Conservation (phyloP, 2,113 vertebrate genomes). For the Sinocyclocheilus rhinocerous region DNA sequence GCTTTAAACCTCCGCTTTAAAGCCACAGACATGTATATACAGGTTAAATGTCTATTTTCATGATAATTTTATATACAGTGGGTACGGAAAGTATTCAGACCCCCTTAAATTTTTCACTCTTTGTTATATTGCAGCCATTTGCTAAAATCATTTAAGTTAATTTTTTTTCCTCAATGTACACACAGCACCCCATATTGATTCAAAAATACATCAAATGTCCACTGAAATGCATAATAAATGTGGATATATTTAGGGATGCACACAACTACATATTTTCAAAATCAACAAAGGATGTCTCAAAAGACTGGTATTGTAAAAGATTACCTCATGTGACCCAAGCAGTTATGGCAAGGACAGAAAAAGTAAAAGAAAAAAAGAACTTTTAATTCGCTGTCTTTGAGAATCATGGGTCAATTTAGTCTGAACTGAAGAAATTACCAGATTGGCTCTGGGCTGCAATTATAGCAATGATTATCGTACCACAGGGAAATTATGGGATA, state of each 20-base stretch:
- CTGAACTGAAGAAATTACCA: not conserved
- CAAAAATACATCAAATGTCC: no score
- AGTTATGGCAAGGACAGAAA: not conserved
- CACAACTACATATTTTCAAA: not conserved
- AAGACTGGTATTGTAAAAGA: not conserved
- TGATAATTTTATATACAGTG: no score
- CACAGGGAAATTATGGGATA: slow-evolving; percentile 1
- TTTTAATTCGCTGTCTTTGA: not conserved
- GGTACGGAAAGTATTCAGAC: no score
- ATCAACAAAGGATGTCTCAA: not conserved
- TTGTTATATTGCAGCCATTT: no score
- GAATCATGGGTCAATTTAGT: not conserved
- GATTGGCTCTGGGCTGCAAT: not conserved
- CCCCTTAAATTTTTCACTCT: no score
- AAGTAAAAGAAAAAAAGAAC: no score
- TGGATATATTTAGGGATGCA: not conserved
- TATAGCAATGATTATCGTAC: not conserved
- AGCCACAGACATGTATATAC: not conserved
- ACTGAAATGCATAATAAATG: not conserved
- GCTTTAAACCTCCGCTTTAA: not conserved
- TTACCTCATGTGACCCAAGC: not conserved
- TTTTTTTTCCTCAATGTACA: no score
- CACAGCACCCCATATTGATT: no score
- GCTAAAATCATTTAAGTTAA: no score
- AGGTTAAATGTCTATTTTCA: not conserved